Conservation (phyloP, 2,888 invertebrate genomes). For the Leucophora obtusa region DNA sequence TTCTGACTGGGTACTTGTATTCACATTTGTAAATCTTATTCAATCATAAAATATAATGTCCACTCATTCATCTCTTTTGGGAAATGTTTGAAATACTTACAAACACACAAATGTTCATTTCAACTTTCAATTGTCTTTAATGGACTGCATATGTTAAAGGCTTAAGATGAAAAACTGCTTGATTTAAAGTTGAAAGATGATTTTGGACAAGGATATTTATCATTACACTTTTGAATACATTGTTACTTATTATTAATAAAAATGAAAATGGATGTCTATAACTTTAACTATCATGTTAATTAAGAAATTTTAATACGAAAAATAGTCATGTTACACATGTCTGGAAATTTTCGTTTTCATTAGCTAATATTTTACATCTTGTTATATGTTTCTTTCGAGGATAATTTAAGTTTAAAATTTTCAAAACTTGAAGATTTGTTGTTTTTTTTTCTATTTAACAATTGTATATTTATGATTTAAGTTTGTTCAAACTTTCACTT, state of each 20-base stretch:
- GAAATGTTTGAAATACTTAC: constrained; percentile 21
- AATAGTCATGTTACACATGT: constrained; percentile 55
- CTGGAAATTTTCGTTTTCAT: constrained; percentile 22
- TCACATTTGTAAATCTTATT: constrained; percentile 44
- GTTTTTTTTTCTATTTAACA: constrained; percentile 55
- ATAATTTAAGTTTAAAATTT: constrained; percentile 44
- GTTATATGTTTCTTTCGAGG: constrained; percentile 14
- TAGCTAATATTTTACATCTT: constrained; percentile 7
- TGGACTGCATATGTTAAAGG: constrained; percentile 20
- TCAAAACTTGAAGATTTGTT: constrained; percentile 32
- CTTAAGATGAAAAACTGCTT: constrained; percentile 27
- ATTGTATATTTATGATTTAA: constrained; percentile 51
- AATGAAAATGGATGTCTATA: constrained; percentile 53
- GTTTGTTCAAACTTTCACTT: constrained; percentile 57
- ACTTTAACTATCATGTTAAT: constrained; percentile 59
- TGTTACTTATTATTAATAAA: neutral
- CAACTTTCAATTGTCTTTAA: constrained; percentile 57
- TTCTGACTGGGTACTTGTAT: too few relatives aligned
- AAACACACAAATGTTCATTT: constrained; percentile 40
- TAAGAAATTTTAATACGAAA: constrained; percentile 60
- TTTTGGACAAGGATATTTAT: constrained; percentile 63
- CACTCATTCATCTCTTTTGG: constrained; percentile 37
- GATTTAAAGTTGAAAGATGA: constrained; percentile 63
- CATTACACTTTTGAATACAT: constrained; percentile 26
- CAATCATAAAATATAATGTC: constrained; percentile 54